These are phyloP conservation scores for Ficedula albicollis DNA, from an alignment of 2,797 vertebrate species.

Conservation along the genomic window DNA sequence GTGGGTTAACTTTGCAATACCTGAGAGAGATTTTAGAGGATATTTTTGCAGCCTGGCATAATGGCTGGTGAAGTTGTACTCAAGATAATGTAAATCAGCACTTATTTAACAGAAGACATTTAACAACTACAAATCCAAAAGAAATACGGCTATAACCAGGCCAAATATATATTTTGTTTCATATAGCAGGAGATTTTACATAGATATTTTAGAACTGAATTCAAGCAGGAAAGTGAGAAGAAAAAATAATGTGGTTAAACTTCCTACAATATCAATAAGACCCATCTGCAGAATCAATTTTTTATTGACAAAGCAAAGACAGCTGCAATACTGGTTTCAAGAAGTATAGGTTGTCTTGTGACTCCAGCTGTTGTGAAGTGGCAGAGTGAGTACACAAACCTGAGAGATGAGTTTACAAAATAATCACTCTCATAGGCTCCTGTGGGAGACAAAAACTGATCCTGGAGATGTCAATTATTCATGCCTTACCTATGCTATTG, in stretches of 20 bases:
- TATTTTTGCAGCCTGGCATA: not conserved
- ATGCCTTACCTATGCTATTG: not conserved
- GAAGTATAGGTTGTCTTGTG: not conserved
- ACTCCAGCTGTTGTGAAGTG: not conserved
- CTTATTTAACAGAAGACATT: not conserved
- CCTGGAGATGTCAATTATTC: conserved; percentile 3
- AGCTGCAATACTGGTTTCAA: not conserved
- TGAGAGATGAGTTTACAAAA: conserved; percentile 6
- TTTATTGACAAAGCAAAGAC: not conserved
- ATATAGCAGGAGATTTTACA: not conserved
- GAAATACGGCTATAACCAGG: not conserved
- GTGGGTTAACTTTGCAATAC: not conserved
- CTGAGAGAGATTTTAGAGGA: not conserved
- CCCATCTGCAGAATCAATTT: not conserved
- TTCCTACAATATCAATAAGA: not conserved
- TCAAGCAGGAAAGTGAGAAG: not conserved
- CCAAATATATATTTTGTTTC: not conserved
- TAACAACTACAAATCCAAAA: not conserved
- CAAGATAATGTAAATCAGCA: not conserved
- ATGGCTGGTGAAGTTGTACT: not conserved
- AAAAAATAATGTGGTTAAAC: not conserved
- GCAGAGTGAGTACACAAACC: not conserved
- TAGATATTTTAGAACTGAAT: not conserved
- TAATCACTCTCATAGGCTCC: not conserved
- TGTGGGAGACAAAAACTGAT: not conserved